Conservation (phyloP, 2,797 vertebrate species). For the Leptoclinus maculatus region DNA sequence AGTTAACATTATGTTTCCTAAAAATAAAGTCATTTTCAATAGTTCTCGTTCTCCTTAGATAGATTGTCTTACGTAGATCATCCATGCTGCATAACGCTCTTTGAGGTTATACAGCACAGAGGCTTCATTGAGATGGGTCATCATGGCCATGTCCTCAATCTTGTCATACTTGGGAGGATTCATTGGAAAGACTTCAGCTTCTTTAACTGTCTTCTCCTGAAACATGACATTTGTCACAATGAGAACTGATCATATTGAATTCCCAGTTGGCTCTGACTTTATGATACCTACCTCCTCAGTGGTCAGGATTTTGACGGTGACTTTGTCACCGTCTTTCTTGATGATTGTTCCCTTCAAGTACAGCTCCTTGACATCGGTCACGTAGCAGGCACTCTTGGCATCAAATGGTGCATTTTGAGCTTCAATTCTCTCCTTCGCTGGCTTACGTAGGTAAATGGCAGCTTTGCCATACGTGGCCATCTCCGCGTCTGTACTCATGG, state of each 20-base stretch:
- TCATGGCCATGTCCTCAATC: conserved; percentile 84
- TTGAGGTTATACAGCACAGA: conserved; percentile 89
- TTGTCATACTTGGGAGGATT: conserved; percentile 83
- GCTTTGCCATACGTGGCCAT: conserved; percentile 88
- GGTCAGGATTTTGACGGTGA: conserved; percentile 84
- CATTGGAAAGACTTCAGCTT: conserved; percentile 83
- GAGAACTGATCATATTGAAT: conserved; percentile 6
- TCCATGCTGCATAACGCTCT: conserved; percentile 89
- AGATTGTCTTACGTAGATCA: conserved; percentile 83
- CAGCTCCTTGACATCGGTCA: conserved; percentile 84
- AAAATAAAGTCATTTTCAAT: not conserved
- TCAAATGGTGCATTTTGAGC: conserved; percentile 89
- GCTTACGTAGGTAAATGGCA: conserved; percentile 86
- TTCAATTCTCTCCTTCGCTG: conserved; percentile 88
- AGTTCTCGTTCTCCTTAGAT: conserved; percentile 44
- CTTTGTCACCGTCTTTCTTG: conserved; percentile 84
- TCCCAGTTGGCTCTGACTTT: not conserved
- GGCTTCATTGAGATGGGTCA: conserved; percentile 83
- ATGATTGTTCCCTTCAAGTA: conserved; percentile 86
- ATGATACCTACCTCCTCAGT: conserved; percentile 56
- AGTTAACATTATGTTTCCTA: not conserved
- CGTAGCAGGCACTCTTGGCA: conserved; percentile 87
- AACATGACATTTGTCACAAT: conserved; percentile 21
- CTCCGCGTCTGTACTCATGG: too few relatives aligned
- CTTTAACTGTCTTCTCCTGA: conserved; percentile 84